phyloP scores from a whole-genome alignment of 2,888 invertebrate genomes.

The Sympetrum striolatum region DNA sequence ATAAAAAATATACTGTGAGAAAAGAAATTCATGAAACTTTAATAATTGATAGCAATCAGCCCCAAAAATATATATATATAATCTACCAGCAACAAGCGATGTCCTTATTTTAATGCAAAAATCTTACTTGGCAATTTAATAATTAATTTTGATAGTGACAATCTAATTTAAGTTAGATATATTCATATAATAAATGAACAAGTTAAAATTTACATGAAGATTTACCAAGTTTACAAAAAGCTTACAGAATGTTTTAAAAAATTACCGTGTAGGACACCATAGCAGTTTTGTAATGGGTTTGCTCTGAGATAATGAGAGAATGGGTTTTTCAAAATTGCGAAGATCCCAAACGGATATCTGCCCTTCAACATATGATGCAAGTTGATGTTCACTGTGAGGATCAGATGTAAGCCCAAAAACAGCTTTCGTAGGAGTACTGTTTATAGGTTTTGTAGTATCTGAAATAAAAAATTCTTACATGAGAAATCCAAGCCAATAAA shows the following conservation, averaged over 20 bases:
- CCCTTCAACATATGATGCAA: conserved; percentile 85
- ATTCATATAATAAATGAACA: too few relatives aligned
- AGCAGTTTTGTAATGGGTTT: conserved; percentile 76
- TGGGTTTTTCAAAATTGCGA: conserved; percentile 83
- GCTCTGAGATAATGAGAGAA: conserved; percentile 72
- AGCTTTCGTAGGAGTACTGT: conserved; percentile 76
- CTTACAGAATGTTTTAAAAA: not conserved
- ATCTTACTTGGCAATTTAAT: too few relatives aligned
- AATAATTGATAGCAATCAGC: too few relatives aligned
- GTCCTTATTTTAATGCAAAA: too few relatives aligned
- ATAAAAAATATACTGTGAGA: too few relatives aligned
- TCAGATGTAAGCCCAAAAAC: conserved; percentile 84
- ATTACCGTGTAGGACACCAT: conserved; percentile 88
- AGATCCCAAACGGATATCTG: conserved; percentile 89
- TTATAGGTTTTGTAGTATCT: conserved; percentile 77
- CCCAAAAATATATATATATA: too few relatives aligned
- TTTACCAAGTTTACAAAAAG: not conserved
- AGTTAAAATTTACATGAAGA: too few relatives aligned
- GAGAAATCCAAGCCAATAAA: not conserved
- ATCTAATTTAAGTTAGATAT: too few relatives aligned
- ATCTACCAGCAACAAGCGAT: too few relatives aligned
- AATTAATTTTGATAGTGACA: not conserved
- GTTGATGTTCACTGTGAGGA: conserved; percentile 76
- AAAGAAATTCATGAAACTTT: too few relatives aligned
- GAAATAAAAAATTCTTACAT: conserved; percentile 48